Percentiles rank a stretch among this genome's conserved stretches.
Conservation (phyloP, 2,797 vertebrate species). For the Arremon brunneinucha region DNA sequence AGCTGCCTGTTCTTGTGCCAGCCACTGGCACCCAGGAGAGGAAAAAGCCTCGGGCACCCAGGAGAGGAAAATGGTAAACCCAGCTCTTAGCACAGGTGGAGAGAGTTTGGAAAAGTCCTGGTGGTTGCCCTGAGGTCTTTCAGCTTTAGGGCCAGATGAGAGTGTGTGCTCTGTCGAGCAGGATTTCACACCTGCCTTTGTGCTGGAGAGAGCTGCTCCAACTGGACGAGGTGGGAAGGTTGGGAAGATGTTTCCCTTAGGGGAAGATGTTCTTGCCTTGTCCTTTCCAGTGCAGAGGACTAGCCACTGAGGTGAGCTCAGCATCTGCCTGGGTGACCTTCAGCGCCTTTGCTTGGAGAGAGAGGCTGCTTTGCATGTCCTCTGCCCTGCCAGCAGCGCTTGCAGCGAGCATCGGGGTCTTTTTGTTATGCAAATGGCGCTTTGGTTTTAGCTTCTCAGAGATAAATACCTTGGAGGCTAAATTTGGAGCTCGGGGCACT, state of each 20-base stretch:
- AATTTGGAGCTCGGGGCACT: not conserved
- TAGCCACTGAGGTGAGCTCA: not conserved
- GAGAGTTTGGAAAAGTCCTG: not conserved
- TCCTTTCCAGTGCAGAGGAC: not conserved
- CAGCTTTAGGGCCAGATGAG: not conserved
- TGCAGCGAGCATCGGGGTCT: not conserved
- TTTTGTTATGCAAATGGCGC: constrained; percentile 30
- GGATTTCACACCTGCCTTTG: not conserved
- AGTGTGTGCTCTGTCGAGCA: not conserved
- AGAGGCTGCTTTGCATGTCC: constrained; percentile 27
- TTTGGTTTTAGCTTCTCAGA: constrained; percentile 16
- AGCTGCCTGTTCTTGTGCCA: fast-evolving
- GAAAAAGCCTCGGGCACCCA: not conserved
- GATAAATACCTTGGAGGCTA: not conserved
- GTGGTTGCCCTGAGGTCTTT: not conserved
- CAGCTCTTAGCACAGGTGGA: not conserved
- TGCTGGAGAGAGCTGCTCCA: not conserved
- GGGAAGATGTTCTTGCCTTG: not conserved
- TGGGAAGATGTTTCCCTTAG: not conserved
- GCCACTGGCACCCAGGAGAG: not conserved
- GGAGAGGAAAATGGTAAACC: not conserved
- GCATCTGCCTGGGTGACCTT: not conserved
- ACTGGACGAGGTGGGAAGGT: not conserved
- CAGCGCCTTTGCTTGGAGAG: not conserved
- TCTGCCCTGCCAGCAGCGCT: not conserved